Evolutionary conservation across 2,888 invertebrate genomes (phyloP).

Genomic region (Petrophora chlorosata): DNA sequence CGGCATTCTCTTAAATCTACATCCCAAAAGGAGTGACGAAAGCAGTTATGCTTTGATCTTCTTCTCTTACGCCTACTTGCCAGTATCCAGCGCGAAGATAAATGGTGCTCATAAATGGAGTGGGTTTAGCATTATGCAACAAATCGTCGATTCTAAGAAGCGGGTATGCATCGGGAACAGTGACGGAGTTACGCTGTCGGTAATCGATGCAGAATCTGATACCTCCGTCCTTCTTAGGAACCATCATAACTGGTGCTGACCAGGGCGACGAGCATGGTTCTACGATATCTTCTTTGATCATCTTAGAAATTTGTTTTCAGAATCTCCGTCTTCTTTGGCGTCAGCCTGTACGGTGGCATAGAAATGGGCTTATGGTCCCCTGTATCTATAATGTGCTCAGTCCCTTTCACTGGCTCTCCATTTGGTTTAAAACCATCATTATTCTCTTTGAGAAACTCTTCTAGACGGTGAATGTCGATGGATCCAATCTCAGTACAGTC

Average conservation of each 20-base stretch:
- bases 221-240: conserved; percentile 48
- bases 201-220: conserved; percentile 53
- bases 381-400: too few relatives aligned
- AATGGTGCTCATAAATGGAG: conserved; percentile 37
- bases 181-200: conserved; percentile 37
- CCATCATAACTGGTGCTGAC: conserved; percentile 45
- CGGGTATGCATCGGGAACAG: conserved; percentile 47
- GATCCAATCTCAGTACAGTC: too few relatives aligned
- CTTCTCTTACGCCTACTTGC: conserved; percentile 38
- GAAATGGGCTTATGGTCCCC: too few relatives aligned
- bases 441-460: too few relatives aligned
- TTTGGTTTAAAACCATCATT: too few relatives aligned
- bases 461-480: too few relatives aligned
- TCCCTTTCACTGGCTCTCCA: too few relatives aligned
- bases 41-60: conserved; percentile 45
- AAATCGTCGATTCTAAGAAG: conserved; percentile 55
- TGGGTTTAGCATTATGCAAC: conserved; percentile 39
- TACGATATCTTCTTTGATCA: conserved; percentile 1
- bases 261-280: conserved; percentile 1
- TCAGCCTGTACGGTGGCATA: too few relatives aligned
- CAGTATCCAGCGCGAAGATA: conserved; percentile 44
- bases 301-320: not conserved
- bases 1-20: conserved; percentile 49
- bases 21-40: conserved; percentile 51
- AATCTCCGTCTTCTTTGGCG: too few relatives aligned